Percentiles rank a stretch among this genome's conserved stretches.
These are phyloP conservation scores for Sprattus sprattus DNA, from an alignment of 2,113 vertebrate species.

Conservation along the genomic window DNA sequence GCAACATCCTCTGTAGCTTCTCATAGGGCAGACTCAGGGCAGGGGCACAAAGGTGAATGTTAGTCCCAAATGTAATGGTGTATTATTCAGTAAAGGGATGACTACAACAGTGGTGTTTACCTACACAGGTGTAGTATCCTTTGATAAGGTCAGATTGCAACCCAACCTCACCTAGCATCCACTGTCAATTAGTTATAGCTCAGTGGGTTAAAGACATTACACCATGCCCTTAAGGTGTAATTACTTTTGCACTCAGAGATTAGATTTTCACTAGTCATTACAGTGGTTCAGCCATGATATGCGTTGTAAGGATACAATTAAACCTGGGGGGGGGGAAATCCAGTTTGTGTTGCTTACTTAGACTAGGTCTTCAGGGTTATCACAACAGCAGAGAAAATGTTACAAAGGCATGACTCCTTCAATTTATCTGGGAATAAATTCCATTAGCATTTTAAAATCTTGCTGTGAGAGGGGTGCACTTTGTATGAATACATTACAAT, in stretches of 20 bases:
- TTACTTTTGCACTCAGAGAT: neutral
- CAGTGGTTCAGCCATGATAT: neutral
- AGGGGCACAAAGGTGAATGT: neutral
- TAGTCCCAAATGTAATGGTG: neutral
- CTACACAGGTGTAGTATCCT: neutral
- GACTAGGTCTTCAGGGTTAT: neutral
- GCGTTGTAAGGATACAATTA: neutral
- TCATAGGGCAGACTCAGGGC: neutral
- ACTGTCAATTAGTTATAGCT: too few species aligned
- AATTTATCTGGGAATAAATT: neutral
- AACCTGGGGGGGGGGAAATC: neutral
- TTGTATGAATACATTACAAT: neutral
- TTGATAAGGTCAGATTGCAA: neutral
- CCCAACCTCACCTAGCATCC: neutral
- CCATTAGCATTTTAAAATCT: neutral
- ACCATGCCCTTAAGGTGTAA: neutral
- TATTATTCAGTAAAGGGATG: neutral
- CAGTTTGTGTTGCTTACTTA: neutral
- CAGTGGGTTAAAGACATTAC: neutral
- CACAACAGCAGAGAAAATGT: neutral
- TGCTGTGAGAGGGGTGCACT: neutral
- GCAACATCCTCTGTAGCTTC: neutral
- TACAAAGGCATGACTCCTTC: neutral
- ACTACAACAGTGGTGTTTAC: neutral
- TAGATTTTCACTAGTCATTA: neutral